Base-by-base conservation (phyloP, 2,797 vertebrate genomes). In the Sparidentex hasta region DNA sequence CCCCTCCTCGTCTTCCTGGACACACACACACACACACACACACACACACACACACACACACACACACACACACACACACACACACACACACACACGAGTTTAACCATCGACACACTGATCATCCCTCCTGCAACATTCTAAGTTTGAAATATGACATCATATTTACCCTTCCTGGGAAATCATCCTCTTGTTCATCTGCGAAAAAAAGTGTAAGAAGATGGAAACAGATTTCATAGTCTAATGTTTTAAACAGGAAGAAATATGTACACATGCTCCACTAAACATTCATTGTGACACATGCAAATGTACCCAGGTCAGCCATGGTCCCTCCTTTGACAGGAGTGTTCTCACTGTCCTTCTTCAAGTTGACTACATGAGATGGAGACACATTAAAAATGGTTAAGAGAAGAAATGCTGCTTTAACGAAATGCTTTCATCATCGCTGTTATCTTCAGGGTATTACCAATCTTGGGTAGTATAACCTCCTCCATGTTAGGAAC, bases 401-500 rank as follows among this genome's bases (percentile, higher is more conserved):
- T 48, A 11, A 54, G 11, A 41, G 5, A 29, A 50, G 25, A 52
- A 27, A 17, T 14, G 33, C 9, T 43, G 20, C 7, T n/a, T 27
- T 54, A 12, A 12, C 0, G 2, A 5, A 52, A 41, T 4, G 33
- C 11, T 41, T 65, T 61, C 9, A 29, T 41, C 2, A 2, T 57
- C 20, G 5, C 0, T 11, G 11, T 33, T 5, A 7, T 33, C 48
- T 11, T 29, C 8, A 0, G 1, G 43, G 17, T 33, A 56, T 83
- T 93, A 99, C 98, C 97, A 80, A 98, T 99, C 90, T 99, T 99
- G 69, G 98, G 98, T 78, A 99, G 95, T 51, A 97, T 90, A 58
- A 99, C 97, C 90, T 99, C 98, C 87, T 99, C 98, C 93, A 99
- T 97, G 82, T 99, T 99, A 27, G 98, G 98, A 41, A 99, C 98